Percentiles rank a stretch among this genome's conserved stretches.
Conservation (phyloP, 2,797 vertebrate species). For the Liparis tanakae region DNA sequence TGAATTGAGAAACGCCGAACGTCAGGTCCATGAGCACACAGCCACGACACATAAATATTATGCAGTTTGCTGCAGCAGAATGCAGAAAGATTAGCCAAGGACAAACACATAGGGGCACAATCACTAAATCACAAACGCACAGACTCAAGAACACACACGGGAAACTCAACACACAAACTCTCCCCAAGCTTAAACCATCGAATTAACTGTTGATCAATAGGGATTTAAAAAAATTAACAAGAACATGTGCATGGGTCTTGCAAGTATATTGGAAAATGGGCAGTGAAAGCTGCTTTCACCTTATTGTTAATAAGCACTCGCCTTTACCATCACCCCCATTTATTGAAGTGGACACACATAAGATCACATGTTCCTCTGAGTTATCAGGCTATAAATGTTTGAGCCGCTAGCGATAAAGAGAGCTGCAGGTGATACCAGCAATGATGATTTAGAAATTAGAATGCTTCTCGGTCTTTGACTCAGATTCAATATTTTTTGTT, state of each 20-base stretch:
- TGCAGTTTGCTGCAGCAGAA: not conserved
- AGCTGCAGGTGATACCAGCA: not conserved
- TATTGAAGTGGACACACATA: conserved; percentile 7
- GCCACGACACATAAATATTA: too few species aligned
- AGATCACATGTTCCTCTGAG: conserved; percentile 5
- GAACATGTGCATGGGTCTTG: not conserved
- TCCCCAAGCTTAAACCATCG: not conserved
- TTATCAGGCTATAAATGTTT: conserved; percentile 5
- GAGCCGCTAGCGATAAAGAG: not conserved
- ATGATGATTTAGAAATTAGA: conserved; percentile 3
- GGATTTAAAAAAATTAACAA: not conserved
- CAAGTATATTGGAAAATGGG: not conserved
- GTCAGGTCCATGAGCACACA: too few species aligned
- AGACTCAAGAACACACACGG: not conserved
- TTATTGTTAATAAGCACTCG: conserved; percentile 11
- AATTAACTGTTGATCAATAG: not conserved
- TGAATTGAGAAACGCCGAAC: too few species aligned
- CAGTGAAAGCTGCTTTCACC: not conserved
- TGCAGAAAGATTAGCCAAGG: too few species aligned
- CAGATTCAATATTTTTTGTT: not conserved
- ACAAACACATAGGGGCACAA: too few species aligned
- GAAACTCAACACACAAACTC: not conserved
- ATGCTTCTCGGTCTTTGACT: not conserved
- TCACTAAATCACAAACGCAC: not conserved
- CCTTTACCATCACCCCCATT: not conserved